Base-by-base conservation (phyloP, 1,140 invertebrate species). In the Antheraea pernyi region DNA sequence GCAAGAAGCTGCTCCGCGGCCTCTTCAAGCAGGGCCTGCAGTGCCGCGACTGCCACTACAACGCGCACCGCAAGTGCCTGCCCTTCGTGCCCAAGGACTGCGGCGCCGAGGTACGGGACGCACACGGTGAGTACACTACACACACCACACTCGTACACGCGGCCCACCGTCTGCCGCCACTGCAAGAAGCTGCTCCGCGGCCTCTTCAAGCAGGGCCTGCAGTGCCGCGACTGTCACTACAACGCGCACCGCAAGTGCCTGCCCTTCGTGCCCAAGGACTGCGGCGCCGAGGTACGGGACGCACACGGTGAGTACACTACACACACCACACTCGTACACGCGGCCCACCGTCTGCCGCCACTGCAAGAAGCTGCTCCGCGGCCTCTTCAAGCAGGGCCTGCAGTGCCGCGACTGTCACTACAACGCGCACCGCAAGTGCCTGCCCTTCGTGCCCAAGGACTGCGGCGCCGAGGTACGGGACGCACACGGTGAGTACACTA, bases 351-450 rank as follows among this genome's bases (percentile, higher is more conserved):
- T 99, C 13, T 99, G 99, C 89, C 97, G 98, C 79, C 95, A 96
- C 85, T 99, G 99, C 93, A 98, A 98, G 89, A 98, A 98, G 92
- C 94, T 99, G 76, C 94, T 99, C 22, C 97, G 97, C 80, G 99
- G 99, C 1, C 94, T 99, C 61, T 99, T 99, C 91, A 97, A 99
- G 84, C 99, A 99, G 98, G 99, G 99, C 59, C 91, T 99, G 68
- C 99, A 99, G 89, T 99, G 99, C 91, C 97, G 98, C 93, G 98
- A 99, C 94, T 99, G 99, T 88, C 98, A 98, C 88, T 99, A 98
- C 92, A 99, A 99, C 93, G 98, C 97, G 71, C 99, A 99, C 92
- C 98, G 99, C 87, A 99, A 99, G 92, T 99, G 99, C 92, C 94
- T 98, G 73, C 97, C 98, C 30, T 96, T 96, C 92, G 97, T 99